phyloP scores from a whole-genome alignment of 2,113 vertebrate species.

The Puntigrus tetrazona region DNA sequence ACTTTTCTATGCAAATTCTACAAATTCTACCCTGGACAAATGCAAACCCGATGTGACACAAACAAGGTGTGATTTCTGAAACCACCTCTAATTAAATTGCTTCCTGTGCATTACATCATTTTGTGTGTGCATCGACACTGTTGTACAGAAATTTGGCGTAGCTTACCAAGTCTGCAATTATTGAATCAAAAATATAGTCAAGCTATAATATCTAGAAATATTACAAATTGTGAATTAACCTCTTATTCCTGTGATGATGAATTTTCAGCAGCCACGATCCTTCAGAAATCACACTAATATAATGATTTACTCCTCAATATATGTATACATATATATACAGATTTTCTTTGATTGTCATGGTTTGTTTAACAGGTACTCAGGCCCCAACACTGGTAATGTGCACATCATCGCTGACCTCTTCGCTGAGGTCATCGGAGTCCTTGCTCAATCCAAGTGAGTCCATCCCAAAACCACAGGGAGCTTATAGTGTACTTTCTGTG shows the following conservation, averaged over 20 bases:
- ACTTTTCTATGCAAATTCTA: slow-evolving; percentile 19
- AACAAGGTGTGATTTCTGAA: not conserved
- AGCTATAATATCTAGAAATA: too few relatives aligned
- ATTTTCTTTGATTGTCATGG: too few relatives aligned
- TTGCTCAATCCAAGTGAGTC: slow-evolving; percentile 95
- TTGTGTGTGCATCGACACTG: not conserved
- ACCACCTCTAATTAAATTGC: not conserved
- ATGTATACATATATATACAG: too few relatives aligned
- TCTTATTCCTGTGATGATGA: not conserved
- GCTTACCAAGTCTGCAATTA: not conserved
- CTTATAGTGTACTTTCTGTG: not conserved
- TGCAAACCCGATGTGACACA: not conserved
- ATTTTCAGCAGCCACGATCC: not conserved
- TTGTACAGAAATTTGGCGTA: not conserved
- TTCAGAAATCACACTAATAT: not conserved
- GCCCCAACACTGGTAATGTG: slow-evolving; percentile 98
- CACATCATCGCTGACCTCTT: slow-evolving; percentile 98
- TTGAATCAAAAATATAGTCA: not conserved
- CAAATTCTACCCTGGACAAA: not conserved
- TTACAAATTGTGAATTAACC: too few relatives aligned
- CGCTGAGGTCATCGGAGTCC: slow-evolving; percentile 96
- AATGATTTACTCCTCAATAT: not conserved
- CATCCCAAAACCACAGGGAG: not conserved
- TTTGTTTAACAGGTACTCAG: slow-evolving; percentile 84
- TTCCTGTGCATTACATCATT: not conserved